Conservation (phyloP, 2,113 vertebrate species). For the Toxotes chatareus region DNA sequence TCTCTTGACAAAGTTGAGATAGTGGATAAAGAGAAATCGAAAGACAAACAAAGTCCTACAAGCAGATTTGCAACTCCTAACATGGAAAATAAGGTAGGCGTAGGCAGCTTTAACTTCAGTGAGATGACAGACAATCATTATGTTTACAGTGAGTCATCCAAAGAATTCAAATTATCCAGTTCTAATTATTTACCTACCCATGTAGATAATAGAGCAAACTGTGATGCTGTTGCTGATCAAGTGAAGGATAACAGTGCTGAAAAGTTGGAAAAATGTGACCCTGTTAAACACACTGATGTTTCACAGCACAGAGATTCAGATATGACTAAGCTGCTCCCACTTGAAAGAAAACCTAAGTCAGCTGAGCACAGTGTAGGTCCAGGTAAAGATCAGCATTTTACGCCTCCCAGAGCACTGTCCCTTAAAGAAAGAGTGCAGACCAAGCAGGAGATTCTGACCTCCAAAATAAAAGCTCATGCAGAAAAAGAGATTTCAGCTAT, state of each 20-base stretch:
- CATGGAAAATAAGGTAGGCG: constrained; percentile 49
- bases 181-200: constrained; percentile 7
- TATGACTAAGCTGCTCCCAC: constrained; percentile 12
- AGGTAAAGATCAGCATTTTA: constrained; percentile 59
- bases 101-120: constrained; percentile 17
- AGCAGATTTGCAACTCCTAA: constrained; percentile 20
- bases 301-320: constrained; percentile 54
- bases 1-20: constrained; percentile 19
- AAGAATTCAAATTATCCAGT: constrained; percentile 71
- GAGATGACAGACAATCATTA: constrained; percentile 56
- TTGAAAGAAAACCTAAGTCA: constrained; percentile 64
- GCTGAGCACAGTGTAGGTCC: constrained; percentile 50
- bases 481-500: constrained; percentile 87
- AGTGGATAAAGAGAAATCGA: constrained; percentile 26
- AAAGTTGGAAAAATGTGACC: constrained; percentile 43
- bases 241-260: constrained; percentile 30
- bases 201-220: constrained; percentile 37
- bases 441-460: constrained; percentile 85
- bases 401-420: constrained; percentile 51
- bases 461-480: constrained; percentile 86
- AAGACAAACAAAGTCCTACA: constrained; percentile 19
- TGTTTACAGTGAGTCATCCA: constrained; percentile 72
- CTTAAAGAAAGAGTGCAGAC: constrained; percentile 80
- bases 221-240: constrained; percentile 30
- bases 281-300: constrained; percentile 24